Evolutionary conservation across 2,888 invertebrate species (phyloP), one percentile per base, ranked within the genome.

Genomic region (Macrophya alboannulata): DNA sequence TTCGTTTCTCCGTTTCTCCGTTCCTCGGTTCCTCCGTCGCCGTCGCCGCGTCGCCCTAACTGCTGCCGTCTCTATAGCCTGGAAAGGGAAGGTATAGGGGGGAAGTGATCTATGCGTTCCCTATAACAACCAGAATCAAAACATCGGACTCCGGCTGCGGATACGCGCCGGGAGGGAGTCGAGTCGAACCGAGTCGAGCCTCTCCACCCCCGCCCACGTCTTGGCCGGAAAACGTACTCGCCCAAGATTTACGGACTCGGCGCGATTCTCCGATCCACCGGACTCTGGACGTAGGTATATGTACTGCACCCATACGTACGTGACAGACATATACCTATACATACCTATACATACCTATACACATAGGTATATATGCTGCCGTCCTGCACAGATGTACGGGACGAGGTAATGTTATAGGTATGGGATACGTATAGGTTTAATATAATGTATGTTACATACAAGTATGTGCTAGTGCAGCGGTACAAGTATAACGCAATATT

Each of bases 101-200:
- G 86, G 88, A 85, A 87, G 89, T 92, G 92, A 92, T 92, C 92
- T 92, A 92, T 91, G 92, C 90, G 90, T 92, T 92, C 90, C 90
- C 92, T 91, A 92, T 92, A 92, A 92, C 91, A 91, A 88, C 90
- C 90, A 89, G 92, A 92, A 92, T 92, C 92, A 92, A 92, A 92
- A 92, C 92, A 92, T 89, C 90, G 89, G 86, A 85, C 87, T 84
- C 87, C 77, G 51, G 74, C 45, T 74, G 77, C 37, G 51, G 77
- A 77, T 51, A 77, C 51, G 48, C 59, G 59, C 62, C 40, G 59
- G 12, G 62, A 81, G 40, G 59, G 81, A 43, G 62, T 45, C 45
- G 45, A 37, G 68, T 17, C 55, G n/a, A 43, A 43, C 21, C 81
- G 59, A 62, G 43, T 12, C 79, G 40, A 51, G 31, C n/a, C 79